Conservation (phyloP, 2,888 invertebrate species). For the Cryptocheilus praepositus region DNA sequence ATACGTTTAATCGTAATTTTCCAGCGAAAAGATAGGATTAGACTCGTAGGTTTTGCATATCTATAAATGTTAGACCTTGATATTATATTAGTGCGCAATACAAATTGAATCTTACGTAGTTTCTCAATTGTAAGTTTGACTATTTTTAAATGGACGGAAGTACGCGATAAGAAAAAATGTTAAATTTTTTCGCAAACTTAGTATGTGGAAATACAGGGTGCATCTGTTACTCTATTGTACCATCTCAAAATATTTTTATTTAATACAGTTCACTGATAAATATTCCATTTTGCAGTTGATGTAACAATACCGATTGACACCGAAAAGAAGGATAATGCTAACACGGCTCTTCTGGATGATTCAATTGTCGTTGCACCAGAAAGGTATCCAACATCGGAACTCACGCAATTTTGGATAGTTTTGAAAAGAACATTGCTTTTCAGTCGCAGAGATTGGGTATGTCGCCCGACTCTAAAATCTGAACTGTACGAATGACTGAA, state of each 20-base stretch:
- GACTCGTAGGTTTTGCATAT: too few species aligned
- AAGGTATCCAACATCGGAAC: conserved; percentile 89
- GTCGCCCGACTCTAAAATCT: conserved; percentile 44
- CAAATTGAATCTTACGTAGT: too few species aligned
- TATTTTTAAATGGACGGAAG: too few species aligned
- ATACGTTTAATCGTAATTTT: too few species aligned
- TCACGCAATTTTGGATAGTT: conserved; percentile 91
- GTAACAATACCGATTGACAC: conserved; percentile 79
- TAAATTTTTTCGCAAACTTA: too few species aligned
- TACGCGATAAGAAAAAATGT: too few species aligned
- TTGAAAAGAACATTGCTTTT: conserved; percentile 89
- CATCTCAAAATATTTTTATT: not conserved
- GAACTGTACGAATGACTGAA: not conserved
- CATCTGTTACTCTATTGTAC: conserved; percentile 4
- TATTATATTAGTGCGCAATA: too few species aligned
- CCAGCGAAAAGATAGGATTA: too few species aligned
- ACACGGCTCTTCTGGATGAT: conserved; percentile 81
- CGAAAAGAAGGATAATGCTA: conserved; percentile 85
- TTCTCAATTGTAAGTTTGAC: too few species aligned
- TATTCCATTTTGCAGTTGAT: conserved; percentile 71
- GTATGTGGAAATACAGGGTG: too few species aligned
- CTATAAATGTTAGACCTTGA: too few species aligned
- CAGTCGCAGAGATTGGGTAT: conserved; percentile 92
- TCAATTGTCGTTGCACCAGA: conserved; percentile 79
- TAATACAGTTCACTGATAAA: not conserved